These are phyloP conservation scores for Microplitis demolitor DNA, from an alignment of 1,140 invertebrate genomes.

Conservation along the genomic window DNA sequence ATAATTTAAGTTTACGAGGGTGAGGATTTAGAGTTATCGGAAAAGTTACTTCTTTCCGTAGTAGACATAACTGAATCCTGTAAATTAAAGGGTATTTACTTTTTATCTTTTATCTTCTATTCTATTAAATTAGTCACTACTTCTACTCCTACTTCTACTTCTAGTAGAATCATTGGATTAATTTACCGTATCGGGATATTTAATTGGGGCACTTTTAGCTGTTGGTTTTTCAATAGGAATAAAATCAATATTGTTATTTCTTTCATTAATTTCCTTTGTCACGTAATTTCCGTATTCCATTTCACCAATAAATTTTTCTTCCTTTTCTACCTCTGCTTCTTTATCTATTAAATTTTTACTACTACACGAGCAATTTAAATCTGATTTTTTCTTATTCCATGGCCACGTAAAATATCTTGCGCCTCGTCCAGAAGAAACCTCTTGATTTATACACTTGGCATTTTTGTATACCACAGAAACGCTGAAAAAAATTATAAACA, in stretches of 20 bases:
- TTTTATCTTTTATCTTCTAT: no score
- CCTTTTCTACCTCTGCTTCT: not conserved
- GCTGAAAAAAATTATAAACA: constrained; percentile 23
- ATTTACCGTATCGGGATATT: not conserved
- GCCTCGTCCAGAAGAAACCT: constrained; percentile 3
- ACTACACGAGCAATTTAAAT: not conserved
- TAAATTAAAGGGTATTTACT: no score
- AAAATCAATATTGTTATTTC: constrained; percentile 1
- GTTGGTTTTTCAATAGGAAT: constrained; percentile 5
- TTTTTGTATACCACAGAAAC: constrained; percentile 43
- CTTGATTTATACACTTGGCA: constrained; percentile 36
- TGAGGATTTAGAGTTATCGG: no score
- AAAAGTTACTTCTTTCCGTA: no score
- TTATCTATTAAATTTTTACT: not conserved
- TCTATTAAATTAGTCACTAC: no score
- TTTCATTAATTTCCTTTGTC: not conserved
- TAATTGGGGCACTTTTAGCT: not conserved
- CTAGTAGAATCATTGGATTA: not conserved
- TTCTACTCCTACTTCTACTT: no score
- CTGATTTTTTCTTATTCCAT: not conserved
- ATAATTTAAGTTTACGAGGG: no score
- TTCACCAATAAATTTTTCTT: constrained; percentile 4
- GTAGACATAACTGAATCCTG: no score
- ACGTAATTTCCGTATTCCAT: not conserved
- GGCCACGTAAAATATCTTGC: constrained; percentile 6